Evolutionary conservation across 2,888 invertebrate species (phyloP).

Genomic region (Melinaea menophilus): DNA sequence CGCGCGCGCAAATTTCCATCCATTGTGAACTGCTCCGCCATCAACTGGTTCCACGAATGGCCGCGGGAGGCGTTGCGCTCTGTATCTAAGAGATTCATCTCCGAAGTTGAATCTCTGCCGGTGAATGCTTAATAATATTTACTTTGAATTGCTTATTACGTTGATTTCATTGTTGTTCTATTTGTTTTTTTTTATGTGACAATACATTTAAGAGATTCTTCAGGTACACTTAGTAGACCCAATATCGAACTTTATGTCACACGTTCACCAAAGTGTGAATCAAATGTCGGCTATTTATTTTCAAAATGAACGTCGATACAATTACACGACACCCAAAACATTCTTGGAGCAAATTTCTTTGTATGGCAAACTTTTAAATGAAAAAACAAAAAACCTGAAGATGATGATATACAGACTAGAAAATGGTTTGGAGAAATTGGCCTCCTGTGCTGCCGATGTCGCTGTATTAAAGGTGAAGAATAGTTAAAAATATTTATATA

Average conservation of each 20-base stretch:
- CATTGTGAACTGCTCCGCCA: constrained; percentile 93
- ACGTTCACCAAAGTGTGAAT: constrained; percentile 92
- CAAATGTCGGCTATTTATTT: constrained; percentile 88
- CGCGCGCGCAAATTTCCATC: constrained; percentile 96
- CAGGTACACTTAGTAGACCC: constrained; percentile 78
- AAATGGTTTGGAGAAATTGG: constrained; percentile 92
- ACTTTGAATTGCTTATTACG: not conserved
- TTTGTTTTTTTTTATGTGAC: too few relatives aligned
- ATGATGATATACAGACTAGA: constrained; percentile 88
- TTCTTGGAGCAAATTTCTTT: constrained; percentile 95
- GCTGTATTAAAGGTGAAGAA: constrained; percentile 85
- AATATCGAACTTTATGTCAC: constrained; percentile 93
- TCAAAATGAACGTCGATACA: constrained; percentile 91
- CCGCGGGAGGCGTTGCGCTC: constrained; percentile 93
- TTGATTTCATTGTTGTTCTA: not conserved
- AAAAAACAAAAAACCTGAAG: constrained; percentile 82
- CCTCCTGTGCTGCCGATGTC: constrained; percentile 90
- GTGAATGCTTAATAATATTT: constrained; percentile 57
- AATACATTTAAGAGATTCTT: constrained; percentile 2
- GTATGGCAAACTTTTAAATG: constrained; percentile 83
- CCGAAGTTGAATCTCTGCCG: constrained; percentile 85
- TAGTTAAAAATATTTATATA: too few relatives aligned
- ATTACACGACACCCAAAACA: constrained; percentile 97
- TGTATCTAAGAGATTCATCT: constrained; percentile 89
- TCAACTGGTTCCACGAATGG: constrained; percentile 99